Conservation (phyloP, 2,113 vertebrate species). For the Halichoeres trimaculatus region DNA sequence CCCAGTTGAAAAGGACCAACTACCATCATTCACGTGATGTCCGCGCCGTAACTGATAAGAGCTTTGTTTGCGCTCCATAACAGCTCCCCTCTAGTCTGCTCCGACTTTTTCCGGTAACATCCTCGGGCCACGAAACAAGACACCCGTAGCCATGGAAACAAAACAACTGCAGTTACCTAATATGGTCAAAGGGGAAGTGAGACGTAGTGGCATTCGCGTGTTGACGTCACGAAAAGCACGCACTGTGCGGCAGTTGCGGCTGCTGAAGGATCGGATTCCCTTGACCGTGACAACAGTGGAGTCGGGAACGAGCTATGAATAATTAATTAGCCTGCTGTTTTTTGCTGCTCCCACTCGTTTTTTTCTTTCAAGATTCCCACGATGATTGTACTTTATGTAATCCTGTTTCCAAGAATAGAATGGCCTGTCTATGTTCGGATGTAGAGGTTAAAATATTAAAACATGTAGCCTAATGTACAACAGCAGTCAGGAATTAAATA, state of each 20-base stretch:
- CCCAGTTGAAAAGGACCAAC: not conserved
- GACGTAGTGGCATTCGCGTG: constrained; percentile 43
- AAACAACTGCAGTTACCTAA: constrained; percentile 79
- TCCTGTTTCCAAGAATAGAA: constrained; percentile 27
- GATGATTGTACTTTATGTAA: constrained; percentile 42
- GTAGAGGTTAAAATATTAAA: not conserved
- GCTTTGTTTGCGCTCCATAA: constrained; percentile 8
- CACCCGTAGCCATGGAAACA: constrained; percentile 76
- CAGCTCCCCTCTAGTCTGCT: constrained; percentile 17
- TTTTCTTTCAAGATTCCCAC: constrained; percentile 24
- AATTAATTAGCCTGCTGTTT: constrained; percentile 68
- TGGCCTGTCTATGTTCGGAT: constrained; percentile 6
- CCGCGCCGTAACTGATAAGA: constrained; percentile 5
- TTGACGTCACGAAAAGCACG: constrained; percentile 70
- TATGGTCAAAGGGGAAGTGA: constrained; percentile 80
- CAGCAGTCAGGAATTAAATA: not conserved
- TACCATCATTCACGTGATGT: constrained; percentile 24
- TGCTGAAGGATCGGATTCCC: constrained; percentile 46
- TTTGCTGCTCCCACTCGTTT: constrained; percentile 52
- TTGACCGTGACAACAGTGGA: constrained; percentile 60
- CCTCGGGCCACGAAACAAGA: constrained; percentile 46
- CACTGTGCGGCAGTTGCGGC: constrained; percentile 16
- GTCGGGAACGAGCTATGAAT: constrained; percentile 55
- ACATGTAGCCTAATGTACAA: too few species aligned
- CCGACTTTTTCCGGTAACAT: constrained; percentile 68